phyloP scores from a whole-genome alignment of 2,113 vertebrate species.

The Tauraco erythrolophus region DNA sequence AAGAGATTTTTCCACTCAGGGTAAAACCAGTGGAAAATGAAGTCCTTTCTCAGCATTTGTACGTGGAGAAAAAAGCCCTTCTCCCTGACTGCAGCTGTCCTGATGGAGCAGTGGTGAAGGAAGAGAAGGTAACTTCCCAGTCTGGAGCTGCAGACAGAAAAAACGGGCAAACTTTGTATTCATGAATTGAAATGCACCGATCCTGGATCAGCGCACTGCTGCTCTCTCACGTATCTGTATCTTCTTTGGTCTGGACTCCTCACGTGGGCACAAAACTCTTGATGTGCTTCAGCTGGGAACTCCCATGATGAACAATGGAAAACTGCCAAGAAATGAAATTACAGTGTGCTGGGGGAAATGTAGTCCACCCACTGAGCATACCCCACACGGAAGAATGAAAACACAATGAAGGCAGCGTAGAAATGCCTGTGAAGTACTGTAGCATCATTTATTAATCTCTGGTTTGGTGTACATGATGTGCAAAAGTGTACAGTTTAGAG shows the following conservation, averaged over 20 bases:
- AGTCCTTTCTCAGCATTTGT: neutral
- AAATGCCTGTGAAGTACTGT: neutral
- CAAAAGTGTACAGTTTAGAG: neutral
- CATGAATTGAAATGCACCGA: no score
- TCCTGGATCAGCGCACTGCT: neutral
- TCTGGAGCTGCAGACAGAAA: neutral
- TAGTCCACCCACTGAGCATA: neutral
- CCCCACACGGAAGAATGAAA: fast-evolving
- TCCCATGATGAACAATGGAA: neutral
- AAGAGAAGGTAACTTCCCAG: neutral
- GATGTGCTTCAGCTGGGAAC: neutral
- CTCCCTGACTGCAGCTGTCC: neutral
- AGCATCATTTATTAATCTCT: neutral
- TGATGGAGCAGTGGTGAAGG: neutral
- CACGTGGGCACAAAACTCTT: neutral
- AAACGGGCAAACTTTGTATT: neutral
- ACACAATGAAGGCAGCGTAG: neutral
- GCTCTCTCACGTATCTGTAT: neutral
- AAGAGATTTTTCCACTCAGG: neutral
- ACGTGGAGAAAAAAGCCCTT: neutral
- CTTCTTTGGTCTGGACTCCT: neutral
- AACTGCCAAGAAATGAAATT: neutral
- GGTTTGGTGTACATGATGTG: neutral
- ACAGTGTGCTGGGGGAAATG: neutral
- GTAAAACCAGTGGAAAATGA: neutral